phyloP scores from a whole-genome alignment of 2,888 invertebrate species.

The Drosophila sordidapex region DNA sequence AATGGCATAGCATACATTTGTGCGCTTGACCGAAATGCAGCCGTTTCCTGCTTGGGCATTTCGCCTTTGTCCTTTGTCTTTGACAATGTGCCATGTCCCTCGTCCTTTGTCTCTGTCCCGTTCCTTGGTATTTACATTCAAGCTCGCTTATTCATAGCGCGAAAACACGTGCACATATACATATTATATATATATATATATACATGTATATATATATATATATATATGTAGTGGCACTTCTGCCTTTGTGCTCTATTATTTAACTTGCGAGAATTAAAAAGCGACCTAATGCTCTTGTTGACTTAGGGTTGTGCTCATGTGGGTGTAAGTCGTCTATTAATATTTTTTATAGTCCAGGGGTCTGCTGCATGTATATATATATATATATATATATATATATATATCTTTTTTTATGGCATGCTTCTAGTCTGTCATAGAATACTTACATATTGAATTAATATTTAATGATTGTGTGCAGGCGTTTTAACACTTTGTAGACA shows the following conservation, averaged over 20 bases:
- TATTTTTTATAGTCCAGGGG: background rate
- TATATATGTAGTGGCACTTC: constrained; percentile 8
- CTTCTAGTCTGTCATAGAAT: constrained; percentile 23
- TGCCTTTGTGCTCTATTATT: constrained; percentile 24
- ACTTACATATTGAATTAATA: constrained; percentile 60
- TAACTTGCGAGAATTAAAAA: constrained; percentile 60
- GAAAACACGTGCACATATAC: constrained; percentile 21
- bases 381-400: background rate
- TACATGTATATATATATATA: background rate
- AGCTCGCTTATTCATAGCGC: constrained; percentile 52
- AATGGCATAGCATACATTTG: constrained; percentile 72
- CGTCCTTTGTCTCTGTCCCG: constrained; percentile 25
- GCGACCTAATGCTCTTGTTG: constrained; percentile 55
- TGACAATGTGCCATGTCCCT: constrained; percentile 6
- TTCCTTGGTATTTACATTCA: constrained; percentile 46
- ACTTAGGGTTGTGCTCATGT: background rate
- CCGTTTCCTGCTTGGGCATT: constrained; percentile 57
- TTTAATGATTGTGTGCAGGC: constrained; percentile 74
- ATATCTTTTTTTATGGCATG: constrained; percentile 1
- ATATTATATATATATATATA: background rate
- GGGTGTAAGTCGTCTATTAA: background rate
- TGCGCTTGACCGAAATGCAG: constrained; percentile 75
- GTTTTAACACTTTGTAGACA: constrained; percentile 75
- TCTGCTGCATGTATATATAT: background rate
- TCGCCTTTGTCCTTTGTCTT: constrained; percentile 49